Evolutionary conservation across 2,113 vertebrate genomes (phyloP), one percentile per base, ranked within the genome.

Genomic region (Suncus etruscus): DNA sequence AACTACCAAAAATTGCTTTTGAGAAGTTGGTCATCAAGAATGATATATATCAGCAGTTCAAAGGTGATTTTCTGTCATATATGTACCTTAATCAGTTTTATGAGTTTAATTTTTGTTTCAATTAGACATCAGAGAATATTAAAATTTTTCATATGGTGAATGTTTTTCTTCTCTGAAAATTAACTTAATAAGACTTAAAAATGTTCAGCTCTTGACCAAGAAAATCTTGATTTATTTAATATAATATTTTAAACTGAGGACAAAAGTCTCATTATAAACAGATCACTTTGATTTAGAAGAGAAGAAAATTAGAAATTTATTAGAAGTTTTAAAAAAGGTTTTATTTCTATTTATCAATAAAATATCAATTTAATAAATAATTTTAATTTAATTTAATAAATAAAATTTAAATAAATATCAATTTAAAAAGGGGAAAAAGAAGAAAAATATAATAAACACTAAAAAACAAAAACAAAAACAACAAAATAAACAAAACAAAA

Each of bases 51-150:
- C n/a, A 84, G 11, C 0, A 92, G 27, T 91, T 22, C 24, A 90
- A 69, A 94, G 45, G 29, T 58, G 79, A 81, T 90, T 86, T 95
- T 92, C 6, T 93, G 75, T 22, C 31, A 91, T 16, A 91, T 16
- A 94, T 29, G 11, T 85, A 92, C 11, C 32, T 89, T 87, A 86
- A 89, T 93, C 20, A 80, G 10, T 82, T 81, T 94, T 94, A 74
- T 94, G 9, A 83, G 83, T 86, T 92, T 77, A 93, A 90, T 87
- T 94, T 25, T 77, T 78, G 14, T 83, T 93, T 94, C 82, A 95
- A 95, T 87, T 93, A 90, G 39, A 54, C 7, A 88, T 93, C 73
- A 91, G 51, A 94, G 45, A 87, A 93, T 88, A 88, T 39, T 86
- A 51, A 88, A 92, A 85, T 90, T 65, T 66, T 18, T 27, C 11